Evolutionary conservation across 2,797 vertebrate genomes (phyloP).

Genomic region (Sylvilagus floridanus): DNA sequence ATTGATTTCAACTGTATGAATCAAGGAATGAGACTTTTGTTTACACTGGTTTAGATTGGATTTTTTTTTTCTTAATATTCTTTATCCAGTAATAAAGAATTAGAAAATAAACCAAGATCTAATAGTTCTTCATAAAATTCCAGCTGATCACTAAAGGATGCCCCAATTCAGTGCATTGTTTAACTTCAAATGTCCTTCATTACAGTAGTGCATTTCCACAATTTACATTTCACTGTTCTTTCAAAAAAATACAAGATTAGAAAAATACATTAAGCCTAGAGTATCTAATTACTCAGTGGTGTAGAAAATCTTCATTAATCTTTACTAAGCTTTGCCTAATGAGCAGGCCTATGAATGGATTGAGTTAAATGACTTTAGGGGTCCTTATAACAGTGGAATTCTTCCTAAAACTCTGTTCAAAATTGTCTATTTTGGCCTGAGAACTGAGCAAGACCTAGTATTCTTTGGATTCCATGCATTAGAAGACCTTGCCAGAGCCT

Average conservation of each 20-base stretch:
- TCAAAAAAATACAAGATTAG: conserved; percentile 11
- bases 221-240: not conserved
- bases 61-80: not conserved
- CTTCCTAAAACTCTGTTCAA: not conserved
- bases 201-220: not conserved
- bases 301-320: not conserved
- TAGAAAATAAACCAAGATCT: not conserved
- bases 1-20: conserved; percentile 44
- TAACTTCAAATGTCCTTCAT: not conserved
- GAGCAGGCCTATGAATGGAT: not conserved
- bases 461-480: not conserved
- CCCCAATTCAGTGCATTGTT: not conserved
- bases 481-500: accelerated
- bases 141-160: not conserved
- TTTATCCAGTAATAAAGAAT: not conserved
- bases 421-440: accelerated
- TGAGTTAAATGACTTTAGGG: not conserved
- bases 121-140: not conserved
- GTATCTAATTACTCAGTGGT: not conserved
- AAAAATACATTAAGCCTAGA: not conserved
- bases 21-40: not conserved
- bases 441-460: not conserved
- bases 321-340: not conserved
- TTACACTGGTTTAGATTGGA: not conserved
- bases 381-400: not conserved